Conservation (phyloP, 2,797 vertebrate species). For the Artibeus lituratus region DNA sequence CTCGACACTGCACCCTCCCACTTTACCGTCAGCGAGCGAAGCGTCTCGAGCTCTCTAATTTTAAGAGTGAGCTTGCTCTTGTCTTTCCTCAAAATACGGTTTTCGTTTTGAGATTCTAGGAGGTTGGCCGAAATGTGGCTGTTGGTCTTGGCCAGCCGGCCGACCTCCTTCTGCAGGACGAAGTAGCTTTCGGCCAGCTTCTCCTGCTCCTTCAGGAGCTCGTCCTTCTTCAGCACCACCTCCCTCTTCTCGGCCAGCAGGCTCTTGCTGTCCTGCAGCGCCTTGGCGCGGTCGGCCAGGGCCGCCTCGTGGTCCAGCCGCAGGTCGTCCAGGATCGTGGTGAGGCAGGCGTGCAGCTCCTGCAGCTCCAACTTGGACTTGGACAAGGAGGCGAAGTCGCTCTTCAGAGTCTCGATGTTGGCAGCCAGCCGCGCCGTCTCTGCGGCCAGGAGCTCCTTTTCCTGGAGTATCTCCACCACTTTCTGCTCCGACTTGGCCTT, state of each 20-base stretch:
- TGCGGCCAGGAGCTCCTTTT: constrained; percentile 77
- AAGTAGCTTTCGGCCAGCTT: constrained; percentile 80
- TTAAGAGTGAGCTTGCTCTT: constrained; percentile 86
- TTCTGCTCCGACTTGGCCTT: constrained; percentile 81
- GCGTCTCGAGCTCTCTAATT: constrained; percentile 87
- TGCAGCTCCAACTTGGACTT: constrained; percentile 83
- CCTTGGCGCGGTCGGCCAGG: constrained; percentile 75
- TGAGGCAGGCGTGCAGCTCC: constrained; percentile 77
- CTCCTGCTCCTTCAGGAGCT: constrained; percentile 81
- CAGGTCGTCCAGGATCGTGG: constrained; percentile 83
- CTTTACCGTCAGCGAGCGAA: constrained; percentile 89
- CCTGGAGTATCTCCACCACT: constrained; percentile 78
- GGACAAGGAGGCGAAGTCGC: constrained; percentile 76
- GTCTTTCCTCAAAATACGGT: constrained; percentile 85
- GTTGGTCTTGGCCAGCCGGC: constrained; percentile 79
- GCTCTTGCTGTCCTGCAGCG: constrained; percentile 77
- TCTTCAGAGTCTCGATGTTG: constrained; percentile 82
- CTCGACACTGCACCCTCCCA: constrained; percentile 89
- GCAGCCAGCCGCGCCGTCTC: constrained; percentile 80
- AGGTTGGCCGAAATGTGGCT: constrained; percentile 85
- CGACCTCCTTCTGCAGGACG: constrained; percentile 79
- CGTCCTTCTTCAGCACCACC: constrained; percentile 73
- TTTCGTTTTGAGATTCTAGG: constrained; percentile 83
- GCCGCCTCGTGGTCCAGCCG: constrained; percentile 72
- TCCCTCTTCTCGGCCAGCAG: constrained; percentile 77